These are phyloP conservation scores for Acropternis orthonyx DNA, from an alignment of 2,797 vertebrate genomes.

Conservation along the genomic window DNA sequence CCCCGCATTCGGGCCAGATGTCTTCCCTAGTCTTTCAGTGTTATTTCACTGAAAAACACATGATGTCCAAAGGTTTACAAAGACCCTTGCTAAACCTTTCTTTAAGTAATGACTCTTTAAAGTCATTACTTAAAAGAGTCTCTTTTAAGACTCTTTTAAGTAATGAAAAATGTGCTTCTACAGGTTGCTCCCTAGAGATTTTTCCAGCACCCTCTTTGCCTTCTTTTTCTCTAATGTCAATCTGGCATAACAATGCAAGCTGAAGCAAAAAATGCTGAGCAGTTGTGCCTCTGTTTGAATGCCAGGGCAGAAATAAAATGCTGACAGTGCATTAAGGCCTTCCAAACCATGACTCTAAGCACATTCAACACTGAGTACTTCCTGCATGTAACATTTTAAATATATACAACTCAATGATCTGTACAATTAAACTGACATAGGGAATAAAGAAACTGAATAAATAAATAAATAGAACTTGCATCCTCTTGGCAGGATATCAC, in stretches of 20 bases:
- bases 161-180: background rate
- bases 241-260: background rate
- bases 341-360: background rate
- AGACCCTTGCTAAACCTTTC: background rate
- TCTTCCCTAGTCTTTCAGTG: background rate
- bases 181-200: background rate
- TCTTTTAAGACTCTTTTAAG: background rate
- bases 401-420: background rate
- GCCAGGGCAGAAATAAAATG: background rate
- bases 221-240: background rate
- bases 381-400: background rate
- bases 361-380: background rate
- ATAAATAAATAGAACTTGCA: background rate
- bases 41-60: background rate
- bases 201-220: background rate
- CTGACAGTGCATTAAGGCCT: background rate
- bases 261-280: background rate
- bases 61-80: background rate
- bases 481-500: background rate
- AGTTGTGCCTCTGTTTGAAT: background rate
- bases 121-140: background rate
- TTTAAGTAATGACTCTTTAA: background rate
- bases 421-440: background rate
- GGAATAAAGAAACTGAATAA: background rate
- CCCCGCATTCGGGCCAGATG: rapidly evolving